A percentile compares a stretch with the other conserved stretches of the same genome.
These are phyloP conservation scores for Enteromius afrohamiltoni DNA, from an alignment of 2,797 vertebrate species.

Conservation along the genomic window DNA sequence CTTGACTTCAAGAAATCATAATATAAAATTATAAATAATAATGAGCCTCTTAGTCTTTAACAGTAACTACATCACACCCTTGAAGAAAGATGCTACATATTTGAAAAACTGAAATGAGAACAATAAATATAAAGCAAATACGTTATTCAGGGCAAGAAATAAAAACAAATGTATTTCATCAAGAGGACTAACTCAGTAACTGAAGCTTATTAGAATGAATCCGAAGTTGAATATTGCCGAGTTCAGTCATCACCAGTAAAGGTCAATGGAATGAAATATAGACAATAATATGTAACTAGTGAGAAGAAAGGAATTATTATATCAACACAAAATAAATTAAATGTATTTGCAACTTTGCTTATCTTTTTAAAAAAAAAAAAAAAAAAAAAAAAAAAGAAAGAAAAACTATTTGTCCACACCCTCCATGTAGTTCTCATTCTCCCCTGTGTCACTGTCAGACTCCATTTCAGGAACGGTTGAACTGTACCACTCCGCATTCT, in stretches of 20 bases:
- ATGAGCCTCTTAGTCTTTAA: background rate
- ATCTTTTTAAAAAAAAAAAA: slow-evolving; percentile 21
- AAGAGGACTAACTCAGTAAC: slow-evolving; percentile 13
- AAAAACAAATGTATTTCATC: background rate
- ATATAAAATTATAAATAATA: slow-evolving; percentile 22
- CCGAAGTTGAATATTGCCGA: slow-evolving; percentile 9
- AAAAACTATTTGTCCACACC: slow-evolving; percentile 3
- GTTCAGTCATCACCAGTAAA: slow-evolving; percentile 30
- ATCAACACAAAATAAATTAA: slow-evolving; percentile 41
- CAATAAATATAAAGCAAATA: slow-evolving; percentile 1
- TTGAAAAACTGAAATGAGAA: background rate
- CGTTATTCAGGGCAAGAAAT: background rate
- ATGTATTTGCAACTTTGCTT: slow-evolving; percentile 16
- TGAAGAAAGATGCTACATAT: slow-evolving; percentile 14
- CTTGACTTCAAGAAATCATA: slow-evolving; percentile 1
- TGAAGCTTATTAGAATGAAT: slow-evolving; percentile 15
- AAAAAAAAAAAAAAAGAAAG: slow-evolving; percentile 25
- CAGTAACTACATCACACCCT: slow-evolving; percentile 13
- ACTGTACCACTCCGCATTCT: slow-evolving; percentile 83
- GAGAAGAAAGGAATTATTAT: slow-evolving; percentile 26
- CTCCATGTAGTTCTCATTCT: slow-evolving; percentile 52
- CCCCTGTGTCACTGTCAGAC: slow-evolving; percentile 64
- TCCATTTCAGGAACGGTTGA: slow-evolving; percentile 77
- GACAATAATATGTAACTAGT: slow-evolving; percentile 17
- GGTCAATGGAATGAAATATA: slow-evolving; percentile 35